These are phyloP conservation scores for Fukomys damarensis DNA, from an alignment of 2,113 vertebrate species.

Conservation along the genomic window DNA sequence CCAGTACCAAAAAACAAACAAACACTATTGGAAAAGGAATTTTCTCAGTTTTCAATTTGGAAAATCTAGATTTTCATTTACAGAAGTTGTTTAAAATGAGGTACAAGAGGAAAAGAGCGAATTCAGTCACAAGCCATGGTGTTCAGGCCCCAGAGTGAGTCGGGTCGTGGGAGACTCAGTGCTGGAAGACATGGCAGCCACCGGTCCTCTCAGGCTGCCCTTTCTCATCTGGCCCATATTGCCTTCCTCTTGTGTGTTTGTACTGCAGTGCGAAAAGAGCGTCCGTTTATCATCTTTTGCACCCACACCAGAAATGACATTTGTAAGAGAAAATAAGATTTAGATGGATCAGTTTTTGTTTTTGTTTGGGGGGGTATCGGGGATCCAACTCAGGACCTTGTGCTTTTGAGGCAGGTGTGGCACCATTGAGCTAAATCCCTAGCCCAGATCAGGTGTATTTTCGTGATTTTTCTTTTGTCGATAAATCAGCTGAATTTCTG, in stretches of 20 bases:
- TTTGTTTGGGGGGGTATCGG: too few relatives aligned
- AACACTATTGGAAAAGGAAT: not conserved
- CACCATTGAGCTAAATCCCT: too few relatives aligned
- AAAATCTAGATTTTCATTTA: not conserved
- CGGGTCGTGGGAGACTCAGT: fast-evolving
- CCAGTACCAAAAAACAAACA: too few relatives aligned
- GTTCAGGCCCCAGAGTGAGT: not conserved
- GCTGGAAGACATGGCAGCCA: not conserved
- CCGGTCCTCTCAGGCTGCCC: not conserved
- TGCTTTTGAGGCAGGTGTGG: too few relatives aligned
- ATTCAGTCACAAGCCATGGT: fast-evolving
- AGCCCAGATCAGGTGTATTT: not conserved
- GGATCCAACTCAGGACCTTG: too few relatives aligned
- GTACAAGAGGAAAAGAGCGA: not conserved
- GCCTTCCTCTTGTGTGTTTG: not conserved
- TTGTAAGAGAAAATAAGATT: not conserved
- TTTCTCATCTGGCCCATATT: not conserved
- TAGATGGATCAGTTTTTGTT: not conserved
- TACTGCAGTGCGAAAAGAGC: not conserved
- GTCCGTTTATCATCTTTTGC: not conserved
- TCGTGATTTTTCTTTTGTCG: not conserved
- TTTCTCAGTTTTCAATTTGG: not conserved
- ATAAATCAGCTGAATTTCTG: not conserved
- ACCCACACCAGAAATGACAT: not conserved
- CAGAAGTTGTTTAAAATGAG: not conserved